Base-by-base conservation (phyloP, 2,888 invertebrate genomes). In the Apomyelois bistriatella region DNA sequence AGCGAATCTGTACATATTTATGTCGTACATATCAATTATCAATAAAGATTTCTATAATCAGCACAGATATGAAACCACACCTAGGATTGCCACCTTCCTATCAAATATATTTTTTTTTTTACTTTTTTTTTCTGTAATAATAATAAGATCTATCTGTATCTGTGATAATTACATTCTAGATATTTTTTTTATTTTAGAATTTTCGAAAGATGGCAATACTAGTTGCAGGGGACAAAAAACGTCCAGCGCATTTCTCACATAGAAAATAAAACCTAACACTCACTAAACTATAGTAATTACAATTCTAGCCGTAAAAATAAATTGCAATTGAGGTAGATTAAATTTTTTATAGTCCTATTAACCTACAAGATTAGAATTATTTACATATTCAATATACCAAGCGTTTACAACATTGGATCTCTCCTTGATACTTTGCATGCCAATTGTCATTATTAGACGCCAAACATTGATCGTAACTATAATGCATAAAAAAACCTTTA, bases 261-360 rank as follows among this genome's bases (percentile, higher is more conserved):
- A 82, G 75, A 82, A 84, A 79, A 74, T 75, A 77, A 73, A 74
- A 69, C 65, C 71, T 74, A 79, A 70, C 64, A 70, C 73, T 87
- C 85, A 86, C 85, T 89, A 89, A 87, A 82, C 86, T 89, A 89
- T 81, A 83, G 72, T 85, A 79, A 79, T 80, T 84, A 80, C 73
- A 79, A 72, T 82, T 79, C 85, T 89, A 87, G 72, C 76, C 79
- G 71, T 83, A 85, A 82, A 75, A 80, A 85, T 87, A 88, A 86
- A 85, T 89, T 88, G 78, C 74, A 74, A 81, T 85, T 90, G 90
- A 90, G 90, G 90, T 90, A 90, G 90, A 89, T 90, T 82, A 82
- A 85, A 80, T 85, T 89, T 88, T 89, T 89, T 88, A 90, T 83
- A 89, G 79, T 85, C 88, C 90, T 90, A 90, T 87, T 90, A 89